Evolutionary conservation across 2,797 vertebrate species (phyloP).

Genomic region (Discoglossus pictus): DNA sequence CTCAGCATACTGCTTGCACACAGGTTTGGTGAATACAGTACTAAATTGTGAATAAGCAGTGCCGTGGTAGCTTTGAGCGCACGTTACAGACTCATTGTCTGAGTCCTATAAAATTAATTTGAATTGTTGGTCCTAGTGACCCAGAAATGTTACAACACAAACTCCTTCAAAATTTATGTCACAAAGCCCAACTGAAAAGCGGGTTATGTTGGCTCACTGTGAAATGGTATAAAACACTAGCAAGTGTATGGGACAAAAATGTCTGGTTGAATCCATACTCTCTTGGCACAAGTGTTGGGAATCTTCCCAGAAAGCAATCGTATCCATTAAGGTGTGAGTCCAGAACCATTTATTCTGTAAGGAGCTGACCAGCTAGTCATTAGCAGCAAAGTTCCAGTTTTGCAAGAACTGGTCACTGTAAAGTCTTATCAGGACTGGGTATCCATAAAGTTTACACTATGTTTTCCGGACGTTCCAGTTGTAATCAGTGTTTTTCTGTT

Average conservation of each 20-base stretch:
- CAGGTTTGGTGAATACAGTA: neutral
- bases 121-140: neutral
- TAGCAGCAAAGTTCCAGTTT: slow-evolving; percentile 65
- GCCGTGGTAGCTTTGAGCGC: neutral
- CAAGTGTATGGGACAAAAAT: slow-evolving; percentile 4
- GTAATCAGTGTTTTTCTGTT: slow-evolving; percentile 85
- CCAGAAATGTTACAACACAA: slow-evolving; percentile 1
- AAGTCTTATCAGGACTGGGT: slow-evolving; percentile 42
- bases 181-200: neutral
- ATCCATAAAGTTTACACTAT: slow-evolving; percentile 56
- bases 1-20: neutral
- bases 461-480: slow-evolving; percentile 92
- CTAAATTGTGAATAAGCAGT: neutral
- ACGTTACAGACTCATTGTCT: neutral
- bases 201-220: neutral
- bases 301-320: slow-evolving; percentile 18
- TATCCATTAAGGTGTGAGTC: slow-evolving; percentile 5
- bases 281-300: slow-evolving; percentile 33
- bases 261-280: slow-evolving; percentile 17
- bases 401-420: slow-evolving; percentile 50
- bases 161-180: slow-evolving; percentile 15
- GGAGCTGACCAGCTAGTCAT: slow-evolving; percentile 40
- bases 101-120: slow-evolving; percentile 7
- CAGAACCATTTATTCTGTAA: slow-evolving; percentile 3
- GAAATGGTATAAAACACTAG: slow-evolving; percentile 7